These are phyloP conservation scores for Lasioglossum leucozonium DNA, from an alignment of 2,888 invertebrate species.

Conservation along the genomic window DNA sequence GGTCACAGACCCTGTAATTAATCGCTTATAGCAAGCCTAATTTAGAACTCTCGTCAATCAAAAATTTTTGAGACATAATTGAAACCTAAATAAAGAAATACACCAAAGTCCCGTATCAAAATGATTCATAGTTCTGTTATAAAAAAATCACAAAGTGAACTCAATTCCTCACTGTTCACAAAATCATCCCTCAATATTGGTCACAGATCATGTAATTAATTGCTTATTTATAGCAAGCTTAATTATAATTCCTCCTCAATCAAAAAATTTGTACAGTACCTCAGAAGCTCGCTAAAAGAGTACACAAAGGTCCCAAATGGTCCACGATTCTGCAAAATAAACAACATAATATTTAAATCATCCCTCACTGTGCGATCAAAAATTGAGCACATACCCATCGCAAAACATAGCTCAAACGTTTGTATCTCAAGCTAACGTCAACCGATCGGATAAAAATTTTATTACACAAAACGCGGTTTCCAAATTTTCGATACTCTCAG, in stretches of 20 bases:
- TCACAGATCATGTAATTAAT: background rate
- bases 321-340: too few relatives aligned
- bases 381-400: too few relatives aligned
- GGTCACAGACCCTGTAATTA: background rate
- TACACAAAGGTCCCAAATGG: background rate
- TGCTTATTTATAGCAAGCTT: too few relatives aligned
- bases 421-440: too few relatives aligned
- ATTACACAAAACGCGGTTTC: too few relatives aligned
- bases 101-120: background rate
- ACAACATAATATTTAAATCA: too few relatives aligned
- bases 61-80: background rate
- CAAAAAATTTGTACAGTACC: background rate
- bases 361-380: too few relatives aligned
- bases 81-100: background rate
- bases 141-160: background rate
- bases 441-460: too few relatives aligned
- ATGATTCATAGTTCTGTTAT: background rate
- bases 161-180: background rate
- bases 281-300: background rate
- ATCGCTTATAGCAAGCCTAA: background rate
- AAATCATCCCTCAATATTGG: background rate
- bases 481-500: too few relatives aligned
- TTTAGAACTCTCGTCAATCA: too few relatives aligned
- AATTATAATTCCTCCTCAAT: background rate
- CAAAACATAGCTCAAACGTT: too few relatives aligned